phyloP scores from a whole-genome alignment of 2,797 vertebrate genomes.

The Gallinago nigripennis region DNA sequence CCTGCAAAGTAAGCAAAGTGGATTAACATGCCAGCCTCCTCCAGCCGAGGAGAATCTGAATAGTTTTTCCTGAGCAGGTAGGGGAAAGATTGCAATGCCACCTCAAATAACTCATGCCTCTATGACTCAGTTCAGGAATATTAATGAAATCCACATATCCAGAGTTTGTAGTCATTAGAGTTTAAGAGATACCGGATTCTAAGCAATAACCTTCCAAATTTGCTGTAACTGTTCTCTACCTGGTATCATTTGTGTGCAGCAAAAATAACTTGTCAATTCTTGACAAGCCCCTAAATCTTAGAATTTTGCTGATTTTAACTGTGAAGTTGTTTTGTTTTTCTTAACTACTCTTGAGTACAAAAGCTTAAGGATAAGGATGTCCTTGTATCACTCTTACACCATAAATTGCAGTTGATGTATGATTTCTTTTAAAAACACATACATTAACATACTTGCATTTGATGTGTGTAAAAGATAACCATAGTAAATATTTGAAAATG shows the following conservation, averaged over 20 bases:
- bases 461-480: background rate
- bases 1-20: constrained; percentile 31
- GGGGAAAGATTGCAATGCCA: constrained; percentile 11
- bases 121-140: constrained; percentile 31
- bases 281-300: background rate
- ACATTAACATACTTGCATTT: background rate
- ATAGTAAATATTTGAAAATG: background rate
- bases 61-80: background rate
- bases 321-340: background rate
- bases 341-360: background rate
- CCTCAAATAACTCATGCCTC: constrained; percentile 35
- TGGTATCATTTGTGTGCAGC: background rate
- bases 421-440: background rate
- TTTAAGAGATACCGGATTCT: background rate
- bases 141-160: constrained; percentile 28
- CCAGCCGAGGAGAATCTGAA: constrained; percentile 15
- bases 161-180: background rate
- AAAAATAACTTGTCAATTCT: background rate
- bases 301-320: background rate
- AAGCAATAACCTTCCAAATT: background rate
- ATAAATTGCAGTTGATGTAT: background rate
- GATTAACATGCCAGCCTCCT: constrained; percentile 38
- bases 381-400: background rate
- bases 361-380: background rate
- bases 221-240: background rate